These are phyloP conservation scores for Dromiciops gliroides DNA, from an alignment of 2,113 vertebrate genomes.

Conservation along the genomic window DNA sequence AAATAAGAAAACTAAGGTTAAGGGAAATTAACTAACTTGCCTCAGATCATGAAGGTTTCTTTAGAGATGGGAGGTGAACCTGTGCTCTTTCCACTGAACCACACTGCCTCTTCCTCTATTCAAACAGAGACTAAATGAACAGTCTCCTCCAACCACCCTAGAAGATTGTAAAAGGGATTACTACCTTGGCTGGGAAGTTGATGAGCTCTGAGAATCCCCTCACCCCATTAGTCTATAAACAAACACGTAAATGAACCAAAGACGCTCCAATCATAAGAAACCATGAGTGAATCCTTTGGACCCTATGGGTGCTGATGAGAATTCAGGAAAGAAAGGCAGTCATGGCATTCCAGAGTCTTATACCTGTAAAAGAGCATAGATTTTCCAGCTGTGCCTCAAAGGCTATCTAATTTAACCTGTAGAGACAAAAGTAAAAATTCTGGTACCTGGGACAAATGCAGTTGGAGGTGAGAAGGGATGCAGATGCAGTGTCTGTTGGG, in stretches of 20 bases:
- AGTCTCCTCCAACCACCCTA: background rate
- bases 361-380: background rate
- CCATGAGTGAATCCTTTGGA: background rate
- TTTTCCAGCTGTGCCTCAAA: background rate
- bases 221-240: background rate
- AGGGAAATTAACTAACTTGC: background rate
- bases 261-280: background rate
- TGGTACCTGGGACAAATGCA: background rate
- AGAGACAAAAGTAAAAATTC: background rate
- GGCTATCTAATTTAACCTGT: background rate
- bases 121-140: background rate
- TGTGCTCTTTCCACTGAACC: background rate
- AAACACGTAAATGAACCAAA: background rate
- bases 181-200: background rate
- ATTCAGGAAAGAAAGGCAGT: background rate
- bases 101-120: background rate
- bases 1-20: background rate
- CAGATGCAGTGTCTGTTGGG: background rate
- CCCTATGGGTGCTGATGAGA: background rate
- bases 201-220: background rate
- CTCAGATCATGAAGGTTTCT: background rate
- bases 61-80: background rate
- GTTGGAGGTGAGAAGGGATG: background rate
- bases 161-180: background rate
- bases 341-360: background rate